Evolutionary conservation across 2,113 vertebrate species (phyloP).

Genomic region (Tringa solitaria): DNA sequence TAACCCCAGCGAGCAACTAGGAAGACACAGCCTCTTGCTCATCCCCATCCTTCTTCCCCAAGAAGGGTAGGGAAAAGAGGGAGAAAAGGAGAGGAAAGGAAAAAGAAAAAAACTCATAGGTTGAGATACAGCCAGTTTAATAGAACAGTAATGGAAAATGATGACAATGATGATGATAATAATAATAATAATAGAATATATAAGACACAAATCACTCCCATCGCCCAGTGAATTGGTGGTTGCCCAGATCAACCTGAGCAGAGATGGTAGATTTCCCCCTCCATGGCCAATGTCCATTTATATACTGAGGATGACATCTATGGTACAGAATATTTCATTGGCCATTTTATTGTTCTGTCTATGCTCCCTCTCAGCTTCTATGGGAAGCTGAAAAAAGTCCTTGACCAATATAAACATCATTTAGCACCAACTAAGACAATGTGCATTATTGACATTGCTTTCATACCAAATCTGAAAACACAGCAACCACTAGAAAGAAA

Average conservation of each 20-base stretch:
- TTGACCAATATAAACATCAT: neutral
- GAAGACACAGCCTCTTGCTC: no score
- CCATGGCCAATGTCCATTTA: neutral
- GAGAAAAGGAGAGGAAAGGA: neutral
- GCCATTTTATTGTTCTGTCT: neutral
- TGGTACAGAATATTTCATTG: neutral
- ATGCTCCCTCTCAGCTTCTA: neutral
- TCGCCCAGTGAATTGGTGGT: neutral
- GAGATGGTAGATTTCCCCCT: neutral
- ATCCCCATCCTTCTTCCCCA: neutral
- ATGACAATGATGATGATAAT: no score
- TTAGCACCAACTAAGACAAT: neutral
- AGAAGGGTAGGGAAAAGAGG: neutral
- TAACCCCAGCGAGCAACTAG: neutral
- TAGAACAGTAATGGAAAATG: no score
- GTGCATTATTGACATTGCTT: neutral
- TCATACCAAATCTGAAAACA: neutral
- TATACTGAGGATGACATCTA: neutral
- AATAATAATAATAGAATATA: neutral
- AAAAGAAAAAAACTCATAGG: no score
- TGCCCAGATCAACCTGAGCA: neutral
- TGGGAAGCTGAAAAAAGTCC: neutral
- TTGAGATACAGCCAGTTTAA: no score
- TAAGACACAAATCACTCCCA: neutral
- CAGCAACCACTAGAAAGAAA: neutral